Conservation (phyloP, 2,797 vertebrate genomes). For the Myotis daubentonii region DNA sequence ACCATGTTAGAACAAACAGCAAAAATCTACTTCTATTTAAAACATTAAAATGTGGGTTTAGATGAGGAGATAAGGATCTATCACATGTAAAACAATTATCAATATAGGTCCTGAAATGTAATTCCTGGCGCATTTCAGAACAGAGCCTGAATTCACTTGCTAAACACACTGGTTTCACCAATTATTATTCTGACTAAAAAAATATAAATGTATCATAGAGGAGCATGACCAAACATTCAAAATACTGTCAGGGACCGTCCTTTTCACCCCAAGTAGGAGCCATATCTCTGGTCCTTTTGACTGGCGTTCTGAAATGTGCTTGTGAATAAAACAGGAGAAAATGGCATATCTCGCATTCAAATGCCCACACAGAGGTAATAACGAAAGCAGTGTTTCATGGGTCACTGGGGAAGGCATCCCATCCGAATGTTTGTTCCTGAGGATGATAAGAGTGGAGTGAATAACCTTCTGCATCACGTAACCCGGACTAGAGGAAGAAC, state of each 20-base stretch:
- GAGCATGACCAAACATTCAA: constrained; percentile 52
- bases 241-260: constrained; percentile 56
- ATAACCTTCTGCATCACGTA: constrained; percentile 70
- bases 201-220: constrained; percentile 40
- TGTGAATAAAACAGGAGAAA: constrained; percentile 75
- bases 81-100: neutral
- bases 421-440: constrained; percentile 60
- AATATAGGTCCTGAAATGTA: neutral
- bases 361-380: constrained; percentile 66
- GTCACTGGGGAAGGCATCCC: constrained; percentile 71
- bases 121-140: constrained; percentile 3
- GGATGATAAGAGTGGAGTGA: constrained; percentile 55
- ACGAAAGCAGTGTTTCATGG: constrained; percentile 67
- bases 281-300: constrained; percentile 57
- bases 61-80: neutral
- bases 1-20: neutral
- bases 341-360: constrained; percentile 66
- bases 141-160: neutral
- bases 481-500: neutral
- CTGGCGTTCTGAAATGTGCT: constrained; percentile 70
- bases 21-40: neutral
- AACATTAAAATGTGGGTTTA: neutral
- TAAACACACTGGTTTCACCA: neutral
- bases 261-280: constrained; percentile 51
- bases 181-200: constrained; percentile 58